Percentiles rank a stretch among this genome's conserved stretches.
Conservation (phyloP, 2,797 vertebrate species). For the Neosilurus hyrtlii region DNA sequence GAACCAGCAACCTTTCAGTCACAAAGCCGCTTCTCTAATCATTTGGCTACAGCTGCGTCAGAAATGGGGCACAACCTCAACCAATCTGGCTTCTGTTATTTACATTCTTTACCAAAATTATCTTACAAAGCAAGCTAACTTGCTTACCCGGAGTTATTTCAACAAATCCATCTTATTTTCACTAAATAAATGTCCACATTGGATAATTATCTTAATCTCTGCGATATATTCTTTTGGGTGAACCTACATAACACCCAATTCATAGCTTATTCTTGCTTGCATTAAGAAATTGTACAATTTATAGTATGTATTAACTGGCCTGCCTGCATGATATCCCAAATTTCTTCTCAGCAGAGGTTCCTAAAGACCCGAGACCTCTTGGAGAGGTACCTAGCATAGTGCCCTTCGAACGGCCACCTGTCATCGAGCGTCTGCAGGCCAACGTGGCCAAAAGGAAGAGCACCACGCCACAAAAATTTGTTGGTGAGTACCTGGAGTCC, state of each 20-base stretch:
- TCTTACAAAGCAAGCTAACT: not conserved
- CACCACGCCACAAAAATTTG: slow-evolving; percentile 98
- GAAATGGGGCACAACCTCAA: not conserved
- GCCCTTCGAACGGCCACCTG: slow-evolving; percentile 91
- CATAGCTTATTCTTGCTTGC: not conserved
- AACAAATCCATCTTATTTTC: not conserved
- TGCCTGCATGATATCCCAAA: not conserved
- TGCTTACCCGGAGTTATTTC: not conserved
- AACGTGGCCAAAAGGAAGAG: slow-evolving; percentile 98
- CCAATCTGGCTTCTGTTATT: not conserved
- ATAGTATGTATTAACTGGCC: not conserved
- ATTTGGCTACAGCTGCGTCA: too few species aligned
- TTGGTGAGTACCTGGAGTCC: slow-evolving; percentile 75
- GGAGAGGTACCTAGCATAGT: slow-evolving; percentile 82
- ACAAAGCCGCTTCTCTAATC: too few species aligned
- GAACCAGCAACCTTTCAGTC: too few species aligned
- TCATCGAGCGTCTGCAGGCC: slow-evolving; percentile 92
- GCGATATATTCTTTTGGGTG: not conserved
- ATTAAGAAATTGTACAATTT: not conserved
- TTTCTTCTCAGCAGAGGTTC: slow-evolving; percentile 75
- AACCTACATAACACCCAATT: not conserved
- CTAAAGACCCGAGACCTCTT: slow-evolving; percentile 84
- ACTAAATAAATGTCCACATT: not conserved
- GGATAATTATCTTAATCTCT: not conserved
- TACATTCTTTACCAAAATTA: not conserved